A percentile compares a stretch with the other conserved stretches of the same genome.
Evolutionary conservation across 2,888 invertebrate genomes (phyloP).

Genomic region (Gandaritis pyraliata): DNA sequence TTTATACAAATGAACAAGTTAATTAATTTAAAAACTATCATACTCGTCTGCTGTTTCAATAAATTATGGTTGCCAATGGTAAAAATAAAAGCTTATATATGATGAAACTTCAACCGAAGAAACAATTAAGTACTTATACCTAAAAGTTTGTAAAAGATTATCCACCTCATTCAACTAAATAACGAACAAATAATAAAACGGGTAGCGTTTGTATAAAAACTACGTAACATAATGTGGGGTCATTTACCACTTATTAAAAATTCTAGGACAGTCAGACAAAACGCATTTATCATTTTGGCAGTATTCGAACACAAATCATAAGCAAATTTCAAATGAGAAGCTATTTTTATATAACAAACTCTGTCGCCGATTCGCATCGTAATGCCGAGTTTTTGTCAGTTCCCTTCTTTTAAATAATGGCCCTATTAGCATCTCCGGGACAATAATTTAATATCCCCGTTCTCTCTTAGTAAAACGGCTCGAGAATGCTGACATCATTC

Average conservation of each 20-base stretch:
- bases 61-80: no score
- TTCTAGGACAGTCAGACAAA: constrained; percentile 19
- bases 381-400: constrained; percentile 55
- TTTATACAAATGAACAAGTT: constrained; percentile 2
- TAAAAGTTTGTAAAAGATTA: no score
- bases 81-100: no score
- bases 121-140: no score
- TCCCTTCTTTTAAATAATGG: constrained; percentile 67
- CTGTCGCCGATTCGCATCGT: constrained; percentile 34
- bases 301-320: constrained; percentile 36
- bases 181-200: no score
- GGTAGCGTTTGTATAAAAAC: no score
- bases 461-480: constrained; percentile 55
- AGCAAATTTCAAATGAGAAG: constrained; percentile 33
- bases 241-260: constrained; percentile 9
- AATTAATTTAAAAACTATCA: not conserved
- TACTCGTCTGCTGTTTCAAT: no score
- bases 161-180: no score
- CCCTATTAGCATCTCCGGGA: constrained; percentile 72
- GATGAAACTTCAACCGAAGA: no score
- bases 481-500: constrained; percentile 55
- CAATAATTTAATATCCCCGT: constrained; percentile 69
- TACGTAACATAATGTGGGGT: not conserved
- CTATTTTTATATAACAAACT: constrained; percentile 30
- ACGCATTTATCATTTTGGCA: constrained; percentile 27